A percentile compares a stretch with the other conserved stretches of the same genome.
Conservation (phyloP, 2,113 vertebrate species). For the Otis tarda region DNA sequence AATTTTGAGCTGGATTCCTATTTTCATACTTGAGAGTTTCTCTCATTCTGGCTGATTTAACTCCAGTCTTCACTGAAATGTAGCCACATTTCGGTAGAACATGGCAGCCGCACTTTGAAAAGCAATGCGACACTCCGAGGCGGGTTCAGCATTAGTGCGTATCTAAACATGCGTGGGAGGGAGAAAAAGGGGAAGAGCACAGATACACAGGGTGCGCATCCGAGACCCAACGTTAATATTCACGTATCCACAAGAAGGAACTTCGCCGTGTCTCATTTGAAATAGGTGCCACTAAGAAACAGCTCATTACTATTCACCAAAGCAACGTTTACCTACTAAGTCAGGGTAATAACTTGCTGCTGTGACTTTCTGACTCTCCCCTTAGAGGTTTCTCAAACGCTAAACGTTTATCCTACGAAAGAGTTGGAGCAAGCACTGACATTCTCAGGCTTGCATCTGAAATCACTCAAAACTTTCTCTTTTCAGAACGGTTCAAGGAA, state of each 20-base stretch:
- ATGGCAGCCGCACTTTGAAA: neutral
- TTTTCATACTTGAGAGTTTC: neutral
- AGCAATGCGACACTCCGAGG: neutral
- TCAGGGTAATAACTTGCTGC: neutral
- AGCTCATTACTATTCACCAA: neutral
- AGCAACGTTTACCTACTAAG: neutral
- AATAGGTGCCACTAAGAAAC: rapidly evolving
- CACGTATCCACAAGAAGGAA: neutral
- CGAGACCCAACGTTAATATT: neutral
- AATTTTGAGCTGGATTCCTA: neutral
- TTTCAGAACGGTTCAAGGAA: neutral
- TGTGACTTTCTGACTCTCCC: neutral
- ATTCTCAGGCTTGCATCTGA: neutral
- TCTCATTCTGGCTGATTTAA: neutral
- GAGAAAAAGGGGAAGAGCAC: neutral
- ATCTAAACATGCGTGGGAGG: neutral
- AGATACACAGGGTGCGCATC: neutral
- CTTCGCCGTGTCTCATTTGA: neutral
- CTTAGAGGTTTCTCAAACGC: neutral
- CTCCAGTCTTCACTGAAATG: neutral
- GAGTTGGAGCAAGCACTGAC: neutral
- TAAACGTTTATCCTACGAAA: neutral
- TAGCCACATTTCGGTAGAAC: neutral
- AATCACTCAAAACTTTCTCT: neutral
- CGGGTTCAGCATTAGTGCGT: neutral